Evolutionary conservation across 2,113 vertebrate genomes (phyloP).

Genomic region (Upupa epops): DNA sequence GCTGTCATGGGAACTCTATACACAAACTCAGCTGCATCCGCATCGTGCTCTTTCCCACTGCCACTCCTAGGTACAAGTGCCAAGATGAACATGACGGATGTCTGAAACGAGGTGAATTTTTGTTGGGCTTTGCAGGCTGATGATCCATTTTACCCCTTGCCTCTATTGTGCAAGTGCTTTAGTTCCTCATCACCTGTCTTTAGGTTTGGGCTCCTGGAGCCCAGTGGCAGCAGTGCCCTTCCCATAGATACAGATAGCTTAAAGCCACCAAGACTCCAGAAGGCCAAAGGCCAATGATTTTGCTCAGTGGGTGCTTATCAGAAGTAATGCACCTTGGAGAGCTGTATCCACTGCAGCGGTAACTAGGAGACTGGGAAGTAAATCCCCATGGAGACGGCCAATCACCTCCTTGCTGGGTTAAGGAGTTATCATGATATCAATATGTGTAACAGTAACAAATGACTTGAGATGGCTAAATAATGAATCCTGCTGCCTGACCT

Average conservation of each 20-base stretch:
- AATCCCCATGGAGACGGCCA: slow-evolving; percentile 74
- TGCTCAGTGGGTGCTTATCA: not conserved
- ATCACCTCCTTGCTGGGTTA: slow-evolving; percentile 48
- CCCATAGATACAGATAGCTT: not conserved
- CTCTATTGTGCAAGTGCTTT: not conserved
- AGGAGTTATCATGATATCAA: slow-evolving; percentile 61
- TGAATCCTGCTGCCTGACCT: slow-evolving; percentile 43
- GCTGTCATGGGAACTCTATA: not conserved
- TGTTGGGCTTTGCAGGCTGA: not conserved
- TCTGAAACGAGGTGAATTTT: not conserved
- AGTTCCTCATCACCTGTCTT: not conserved
- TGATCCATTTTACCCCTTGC: not conserved
- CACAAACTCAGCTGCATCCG: not conserved
- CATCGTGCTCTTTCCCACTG: not conserved
- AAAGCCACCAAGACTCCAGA: not conserved
- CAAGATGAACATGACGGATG: not conserved
- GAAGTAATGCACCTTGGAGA: slow-evolving; percentile 11
- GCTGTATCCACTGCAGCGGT: not conserved
- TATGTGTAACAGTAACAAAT: slow-evolving; percentile 70
- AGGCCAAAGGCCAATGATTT: not conserved
- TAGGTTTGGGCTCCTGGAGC: not conserved
- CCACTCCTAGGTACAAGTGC: no score
- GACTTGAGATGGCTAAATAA: slow-evolving; percentile 72
- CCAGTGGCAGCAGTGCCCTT: not conserved
- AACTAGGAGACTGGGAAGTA: slow-evolving; percentile 57